These are phyloP conservation scores for Henricia sp. DNA, from an alignment of 53 echinoderm and acorn worm species.

Conservation along the genomic window DNA sequence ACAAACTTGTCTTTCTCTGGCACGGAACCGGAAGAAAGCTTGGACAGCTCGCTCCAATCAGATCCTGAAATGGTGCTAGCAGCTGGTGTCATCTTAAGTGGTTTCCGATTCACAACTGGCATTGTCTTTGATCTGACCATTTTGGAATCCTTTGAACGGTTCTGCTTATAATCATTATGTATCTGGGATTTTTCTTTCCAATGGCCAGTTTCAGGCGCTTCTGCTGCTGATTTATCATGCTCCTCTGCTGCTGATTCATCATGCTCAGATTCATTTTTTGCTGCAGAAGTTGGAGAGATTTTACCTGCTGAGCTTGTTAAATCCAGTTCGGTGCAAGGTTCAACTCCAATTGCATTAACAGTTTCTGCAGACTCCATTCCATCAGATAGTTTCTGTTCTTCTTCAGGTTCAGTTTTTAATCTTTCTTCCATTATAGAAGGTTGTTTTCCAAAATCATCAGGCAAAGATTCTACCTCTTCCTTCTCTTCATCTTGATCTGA, in stretches of 20 bases:
- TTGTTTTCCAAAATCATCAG: not conserved
- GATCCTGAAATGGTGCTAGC: conserved; percentile 27
- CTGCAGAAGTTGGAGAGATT: not conserved
- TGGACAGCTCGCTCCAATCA: conserved; percentile 32
- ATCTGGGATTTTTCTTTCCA: not conserved
- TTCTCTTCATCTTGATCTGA: conserved; percentile 10
- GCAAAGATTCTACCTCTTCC: conserved; percentile 1
- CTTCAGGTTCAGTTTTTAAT: not conserved
- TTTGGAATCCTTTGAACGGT: not conserved
- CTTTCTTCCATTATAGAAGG: conserved; percentile 1
- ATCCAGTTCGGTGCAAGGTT: not conserved
- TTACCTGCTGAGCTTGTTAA: conserved; percentile 29
- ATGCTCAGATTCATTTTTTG: not conserved
- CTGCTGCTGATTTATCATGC: not conserved
- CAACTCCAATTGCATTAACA: no score
- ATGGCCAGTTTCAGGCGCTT: no score
- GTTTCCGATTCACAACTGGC: conserved; percentile 57
- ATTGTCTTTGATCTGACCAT: conserved; percentile 50
- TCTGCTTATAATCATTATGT: not conserved
- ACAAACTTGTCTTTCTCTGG: conserved; percentile 17
- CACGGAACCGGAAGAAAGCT: not conserved
- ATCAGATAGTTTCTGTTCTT: not conserved
- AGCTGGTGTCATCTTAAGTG: conserved; percentile 17
- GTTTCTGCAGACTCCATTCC: no score
- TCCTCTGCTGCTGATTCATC: not conserved